A percentile compares a stretch with the other conserved stretches of the same genome.
These are phyloP conservation scores for Prosapia bicincta DNA, from an alignment of 2,888 invertebrate species.

Conservation along the genomic window DNA sequence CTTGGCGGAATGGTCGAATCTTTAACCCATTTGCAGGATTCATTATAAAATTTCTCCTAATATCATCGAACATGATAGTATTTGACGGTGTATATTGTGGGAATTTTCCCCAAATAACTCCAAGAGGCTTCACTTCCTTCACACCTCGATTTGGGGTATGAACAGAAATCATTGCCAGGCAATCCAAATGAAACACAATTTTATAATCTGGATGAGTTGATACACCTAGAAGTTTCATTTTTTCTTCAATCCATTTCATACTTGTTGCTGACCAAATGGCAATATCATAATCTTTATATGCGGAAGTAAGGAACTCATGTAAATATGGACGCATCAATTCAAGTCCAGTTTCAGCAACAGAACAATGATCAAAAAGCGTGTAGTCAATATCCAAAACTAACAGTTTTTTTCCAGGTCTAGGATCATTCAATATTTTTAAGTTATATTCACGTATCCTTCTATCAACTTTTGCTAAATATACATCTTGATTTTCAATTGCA, in stretches of 20 bases:
- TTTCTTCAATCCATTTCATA: slow-evolving; percentile 98
- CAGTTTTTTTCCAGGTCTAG: slow-evolving; percentile 81
- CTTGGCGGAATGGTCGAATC: slow-evolving; percentile 87
- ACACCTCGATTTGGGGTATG: slow-evolving; percentile 87
- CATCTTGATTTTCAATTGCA: slow-evolving; percentile 60
- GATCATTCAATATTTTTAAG: slow-evolving; percentile 73
- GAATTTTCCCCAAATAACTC: slow-evolving; percentile 95
- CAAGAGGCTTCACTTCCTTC: slow-evolving; percentile 91
- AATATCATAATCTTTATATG: slow-evolving; percentile 90
- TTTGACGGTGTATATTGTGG: slow-evolving; percentile 84
- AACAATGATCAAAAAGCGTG: slow-evolving; percentile 93
- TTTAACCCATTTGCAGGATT: slow-evolving; percentile 91
- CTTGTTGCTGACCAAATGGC: slow-evolving; percentile 98
- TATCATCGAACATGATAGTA: slow-evolving; percentile 98
- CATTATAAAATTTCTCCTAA: slow-evolving; percentile 94
- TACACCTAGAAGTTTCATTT: slow-evolving; percentile 91
- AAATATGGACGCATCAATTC: slow-evolving; percentile 94
- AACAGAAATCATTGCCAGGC: slow-evolving; percentile 92
- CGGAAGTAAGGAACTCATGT: slow-evolving; percentile 87
- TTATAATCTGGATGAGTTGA: slow-evolving; percentile 79
- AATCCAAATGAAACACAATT: slow-evolving; percentile 88
- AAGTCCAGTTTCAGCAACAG: slow-evolving; percentile 80
- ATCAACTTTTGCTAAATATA: slow-evolving; percentile 77
- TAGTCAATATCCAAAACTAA: slow-evolving; percentile 95
- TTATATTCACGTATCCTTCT: slow-evolving; percentile 80